Conservation (phyloP, 1,140 invertebrate species). For the Nephila pilipes region DNA sequence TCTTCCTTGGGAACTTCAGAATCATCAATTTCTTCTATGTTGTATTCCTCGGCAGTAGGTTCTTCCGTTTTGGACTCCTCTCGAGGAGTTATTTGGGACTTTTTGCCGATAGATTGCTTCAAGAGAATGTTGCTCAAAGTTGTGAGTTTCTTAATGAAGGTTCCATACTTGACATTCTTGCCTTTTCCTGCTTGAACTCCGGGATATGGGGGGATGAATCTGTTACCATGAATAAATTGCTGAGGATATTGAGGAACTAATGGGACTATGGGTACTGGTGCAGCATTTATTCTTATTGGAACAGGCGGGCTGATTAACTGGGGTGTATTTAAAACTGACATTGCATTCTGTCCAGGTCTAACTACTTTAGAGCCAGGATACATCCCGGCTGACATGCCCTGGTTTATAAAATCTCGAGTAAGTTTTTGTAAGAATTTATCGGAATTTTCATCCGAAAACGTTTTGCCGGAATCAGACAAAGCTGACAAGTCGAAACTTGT, state of each 20-base stretch:
- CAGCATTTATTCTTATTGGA: slow-evolving; percentile 4
- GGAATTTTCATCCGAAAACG: no score
- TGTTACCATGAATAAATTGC: neutral
- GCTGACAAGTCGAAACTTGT: no score
- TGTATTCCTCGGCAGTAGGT: neutral
- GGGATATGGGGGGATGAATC: neutral
- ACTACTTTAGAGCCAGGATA: neutral
- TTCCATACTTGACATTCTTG: neutral
- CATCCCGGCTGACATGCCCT: neutral
- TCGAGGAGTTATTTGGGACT: neutral
- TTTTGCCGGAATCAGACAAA: no score
- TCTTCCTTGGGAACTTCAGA: neutral
- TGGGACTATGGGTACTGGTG: neutral
- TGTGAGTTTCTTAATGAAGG: slow-evolving; percentile 36
- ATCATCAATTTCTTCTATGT: neutral
- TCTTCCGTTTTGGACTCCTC: neutral
- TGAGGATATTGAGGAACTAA: neutral
- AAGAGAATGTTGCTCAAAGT: slow-evolving; percentile 1
- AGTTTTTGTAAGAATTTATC: no score
- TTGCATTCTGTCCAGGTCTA: slow-evolving; percentile 22
- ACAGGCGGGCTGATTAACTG: neutral
- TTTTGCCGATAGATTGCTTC: neutral
- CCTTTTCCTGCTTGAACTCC: neutral
- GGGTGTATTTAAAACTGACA: neutral
- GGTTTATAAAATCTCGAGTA: neutral